A percentile compares a stretch with the other conserved stretches of the same genome.
Evolutionary conservation across 1,140 invertebrate species (phyloP).

Genomic region (roundworm (Caenorhabditis elegans)): WBcel235 BX284604.4:9367001-9367500

Average conservation of each 20-base stretch:
- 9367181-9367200: too few species aligned
- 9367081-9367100: too few species aligned
- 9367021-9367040: too few species aligned
- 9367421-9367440: not conserved
- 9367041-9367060: too few species aligned
- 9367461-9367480: constrained; percentile 26
- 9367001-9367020: not conserved
- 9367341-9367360: not conserved
- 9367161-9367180: too few species aligned
- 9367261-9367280: not conserved
- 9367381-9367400: not conserved
- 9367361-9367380: constrained; percentile 8
- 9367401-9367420: not conserved
- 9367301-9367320: not conserved
- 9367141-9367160: too few species aligned
- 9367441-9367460: not conserved
- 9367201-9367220: not conserved
- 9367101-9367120: too few species aligned
- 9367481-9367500: not conserved
- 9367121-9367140: too few species aligned
- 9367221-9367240: constrained; percentile 11
- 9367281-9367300: constrained; percentile 8
- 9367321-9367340: not conserved
- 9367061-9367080: too few species aligned
- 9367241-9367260: not conserved